Evolutionary conservation across 1,140 invertebrate species (phyloP).

Genomic region (Gyrodactylus salaris): DNA sequence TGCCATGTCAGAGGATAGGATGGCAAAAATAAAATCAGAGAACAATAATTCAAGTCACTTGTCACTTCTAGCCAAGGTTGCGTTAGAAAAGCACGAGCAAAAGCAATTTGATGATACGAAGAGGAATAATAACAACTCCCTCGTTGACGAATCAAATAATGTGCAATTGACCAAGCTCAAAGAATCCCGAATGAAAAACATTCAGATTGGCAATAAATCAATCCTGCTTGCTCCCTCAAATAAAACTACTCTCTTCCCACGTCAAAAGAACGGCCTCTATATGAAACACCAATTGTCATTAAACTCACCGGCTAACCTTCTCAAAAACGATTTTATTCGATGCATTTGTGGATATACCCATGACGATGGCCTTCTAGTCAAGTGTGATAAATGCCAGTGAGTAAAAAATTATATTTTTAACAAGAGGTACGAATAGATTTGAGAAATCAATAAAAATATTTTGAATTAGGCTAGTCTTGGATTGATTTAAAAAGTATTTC

Average conservation of each 20-base stretch:
- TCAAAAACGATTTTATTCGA: not conserved
- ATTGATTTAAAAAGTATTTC: too few species aligned
- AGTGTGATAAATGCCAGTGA: not conserved
- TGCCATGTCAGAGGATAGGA: not conserved
- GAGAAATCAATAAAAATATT: too few species aligned
- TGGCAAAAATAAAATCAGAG: not conserved
- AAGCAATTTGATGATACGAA: not conserved
- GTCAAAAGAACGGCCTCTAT: not conserved
- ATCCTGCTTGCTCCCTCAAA: not conserved
- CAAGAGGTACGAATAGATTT: too few species aligned
- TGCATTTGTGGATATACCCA: not conserved
- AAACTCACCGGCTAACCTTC: not conserved
- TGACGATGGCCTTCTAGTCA: not conserved
- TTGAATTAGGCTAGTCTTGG: too few species aligned
- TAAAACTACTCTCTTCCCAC: not conserved
- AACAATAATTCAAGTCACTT: not conserved
- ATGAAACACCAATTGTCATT: not conserved
- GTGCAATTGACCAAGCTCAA: not conserved
- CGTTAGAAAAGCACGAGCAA: not conserved
- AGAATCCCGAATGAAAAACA: not conserved
- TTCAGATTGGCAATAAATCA: not conserved
- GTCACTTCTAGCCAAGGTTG: not conserved
- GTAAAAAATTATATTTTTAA: not conserved
- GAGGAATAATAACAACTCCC: not conserved
- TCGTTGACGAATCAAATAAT: too few species aligned